Evolutionary conservation across 2,888 invertebrate genomes (phyloP).

Genomic region (Dexiosoma caninum): DNA sequence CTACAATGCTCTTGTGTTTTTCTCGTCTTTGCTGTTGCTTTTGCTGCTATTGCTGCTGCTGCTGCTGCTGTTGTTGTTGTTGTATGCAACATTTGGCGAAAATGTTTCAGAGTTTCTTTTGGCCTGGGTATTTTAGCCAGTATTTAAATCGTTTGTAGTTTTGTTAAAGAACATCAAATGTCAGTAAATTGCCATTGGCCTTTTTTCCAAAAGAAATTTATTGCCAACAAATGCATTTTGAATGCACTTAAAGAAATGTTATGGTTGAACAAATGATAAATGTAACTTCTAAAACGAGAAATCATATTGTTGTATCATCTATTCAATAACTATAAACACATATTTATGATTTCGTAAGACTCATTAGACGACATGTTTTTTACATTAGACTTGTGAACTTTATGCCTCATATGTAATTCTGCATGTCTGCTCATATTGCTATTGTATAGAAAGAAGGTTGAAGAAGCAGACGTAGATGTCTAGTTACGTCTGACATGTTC

Average conservation of each 20-base stretch:
- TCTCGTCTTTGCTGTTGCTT: not conserved
- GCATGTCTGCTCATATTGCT: too few species aligned
- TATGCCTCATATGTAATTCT: too few species aligned
- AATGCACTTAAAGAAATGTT: not conserved
- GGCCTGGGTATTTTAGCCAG: constrained; percentile 27
- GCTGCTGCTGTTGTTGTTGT: not conserved
- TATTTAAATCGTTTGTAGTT: constrained; percentile 21
- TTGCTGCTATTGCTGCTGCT: too few species aligned
- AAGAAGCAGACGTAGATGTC: too few species aligned
- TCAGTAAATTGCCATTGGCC: constrained; percentile 54
- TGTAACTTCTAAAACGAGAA: too few species aligned
- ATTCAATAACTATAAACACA: too few species aligned
- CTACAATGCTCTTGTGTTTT: constrained; percentile 45
- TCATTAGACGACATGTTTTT: too few species aligned
- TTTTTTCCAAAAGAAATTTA: constrained; percentile 44
- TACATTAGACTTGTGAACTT: too few species aligned
- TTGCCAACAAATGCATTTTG: not conserved
- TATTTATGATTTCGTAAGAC: too few species aligned
- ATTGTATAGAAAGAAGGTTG: too few species aligned
- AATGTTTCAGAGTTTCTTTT: constrained; percentile 16
- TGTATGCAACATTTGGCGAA: constrained; percentile 17
- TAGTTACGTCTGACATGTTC: too few species aligned
- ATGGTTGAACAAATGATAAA: not conserved
- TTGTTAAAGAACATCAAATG: not conserved
- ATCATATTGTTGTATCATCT: too few species aligned